Base-by-base conservation (phyloP, 2,888 invertebrate genomes). In the Eristalinus sepulchralis region DNA sequence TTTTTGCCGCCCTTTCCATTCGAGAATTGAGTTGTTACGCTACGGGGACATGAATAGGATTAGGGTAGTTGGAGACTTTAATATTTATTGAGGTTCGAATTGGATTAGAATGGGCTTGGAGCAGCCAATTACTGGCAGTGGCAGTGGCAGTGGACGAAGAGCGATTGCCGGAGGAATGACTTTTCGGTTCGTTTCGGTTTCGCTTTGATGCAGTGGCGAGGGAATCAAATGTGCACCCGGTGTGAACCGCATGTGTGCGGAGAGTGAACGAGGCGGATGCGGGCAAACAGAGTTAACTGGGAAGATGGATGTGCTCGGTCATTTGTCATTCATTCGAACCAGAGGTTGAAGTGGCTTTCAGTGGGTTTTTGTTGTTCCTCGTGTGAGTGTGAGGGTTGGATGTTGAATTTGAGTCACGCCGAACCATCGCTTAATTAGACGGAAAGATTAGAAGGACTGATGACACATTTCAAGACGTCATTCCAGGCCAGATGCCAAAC, bases 11-110 rank as follows among this genome's bases (percentile, higher is more conserved):
- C 27, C 27, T 5, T 17, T 33, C 13, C 17, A 31, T 4, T 47
- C 20, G 33, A 55, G 53, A 53, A 67, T 67, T 67, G 57, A 59
- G 66, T 75, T 64, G 64, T 57, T 27, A 34, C 64, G 39, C 39
- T n/a, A 6, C n/a, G 17, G 47, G n/a, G 47, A 1, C 39, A 47
- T 34, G 24, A 33, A 72, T 63, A 53, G 53, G 62, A 53, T 34
- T 34, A 63, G 53, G 62, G 17, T 5, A 72, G 72, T 53, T 17
- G 53, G 13, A 24, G 36, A 73, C 55, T 73, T 73, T 73, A 73
- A 73, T 73, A 73, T 73, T 73, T 73, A 73, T 73, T 64, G 36
- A 17, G 13, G 13, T 4, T 36, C 11, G 73, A 5, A 57, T 57
- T 57, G 57, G 36, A 6, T 53, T 9, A 17, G 64, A 73, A 64